phyloP scores from a whole-genome alignment of 2,113 vertebrate genomes.

The Lutjanus erythropterus region DNA sequence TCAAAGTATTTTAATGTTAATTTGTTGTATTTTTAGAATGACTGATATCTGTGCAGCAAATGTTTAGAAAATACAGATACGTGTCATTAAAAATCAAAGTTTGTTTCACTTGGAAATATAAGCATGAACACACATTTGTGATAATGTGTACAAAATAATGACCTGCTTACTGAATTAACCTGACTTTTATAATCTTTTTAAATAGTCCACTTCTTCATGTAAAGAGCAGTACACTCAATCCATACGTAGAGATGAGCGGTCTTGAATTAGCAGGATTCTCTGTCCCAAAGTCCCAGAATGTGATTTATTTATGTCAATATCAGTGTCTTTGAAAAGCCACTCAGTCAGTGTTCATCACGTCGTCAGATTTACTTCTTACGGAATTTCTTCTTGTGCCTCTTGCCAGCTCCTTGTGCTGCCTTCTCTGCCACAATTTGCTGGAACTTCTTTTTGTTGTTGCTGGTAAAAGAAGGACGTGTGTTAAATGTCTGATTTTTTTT shows the following conservation, averaged over 20 bases:
- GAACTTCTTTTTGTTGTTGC: constrained; percentile 95
- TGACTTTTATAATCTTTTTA: not conserved
- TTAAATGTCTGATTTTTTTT: not conserved
- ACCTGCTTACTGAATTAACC: not conserved
- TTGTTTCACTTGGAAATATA: constrained; percentile 1
- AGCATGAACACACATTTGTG: constrained; percentile 6
- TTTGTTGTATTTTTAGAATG: not conserved
- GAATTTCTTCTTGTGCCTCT: constrained; percentile 91
- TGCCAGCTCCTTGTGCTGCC: constrained; percentile 90
- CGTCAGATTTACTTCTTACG: constrained; percentile 79
- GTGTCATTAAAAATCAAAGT: constrained; percentile 24
- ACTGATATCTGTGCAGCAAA: constrained; percentile 17
- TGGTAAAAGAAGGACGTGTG: constrained; percentile 68
- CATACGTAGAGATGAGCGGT: not conserved
- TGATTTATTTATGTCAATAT: not conserved
- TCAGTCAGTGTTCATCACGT: constrained; percentile 6
- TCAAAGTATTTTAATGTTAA: constrained; percentile 23
- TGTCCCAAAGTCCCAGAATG: not conserved
- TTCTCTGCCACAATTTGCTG: constrained; percentile 92
- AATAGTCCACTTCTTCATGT: not conserved
- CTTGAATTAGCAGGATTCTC: not conserved
- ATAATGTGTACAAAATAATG: constrained; percentile 13
- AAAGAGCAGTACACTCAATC: not conserved
- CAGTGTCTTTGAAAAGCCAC: not conserved
- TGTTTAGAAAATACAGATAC: not conserved